Conservation (phyloP, 1,140 invertebrate genomes). For the Pygmarrhopalites habei region DNA sequence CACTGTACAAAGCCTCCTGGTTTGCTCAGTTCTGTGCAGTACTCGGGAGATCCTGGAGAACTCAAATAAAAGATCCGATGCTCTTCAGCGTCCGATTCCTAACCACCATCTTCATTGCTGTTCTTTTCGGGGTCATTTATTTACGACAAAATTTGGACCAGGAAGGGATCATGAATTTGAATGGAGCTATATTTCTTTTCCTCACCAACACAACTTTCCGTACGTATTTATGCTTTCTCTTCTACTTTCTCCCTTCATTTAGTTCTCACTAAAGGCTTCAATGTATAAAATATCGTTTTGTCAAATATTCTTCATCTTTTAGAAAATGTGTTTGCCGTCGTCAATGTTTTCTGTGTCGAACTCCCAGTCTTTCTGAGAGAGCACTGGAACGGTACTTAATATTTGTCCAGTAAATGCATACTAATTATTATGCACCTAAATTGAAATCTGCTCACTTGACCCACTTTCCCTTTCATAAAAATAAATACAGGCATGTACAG, state of each 20-base stretch:
- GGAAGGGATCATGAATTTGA: conserved; percentile 90
- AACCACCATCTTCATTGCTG: conserved; percentile 76
- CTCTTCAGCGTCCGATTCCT: conserved; percentile 78
- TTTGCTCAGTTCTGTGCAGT: conserved; percentile 79
- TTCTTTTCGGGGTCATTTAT: conserved; percentile 82
- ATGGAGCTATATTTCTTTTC: conserved; percentile 86
- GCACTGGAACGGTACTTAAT: conserved; percentile 80
- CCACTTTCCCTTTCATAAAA: too few species aligned
- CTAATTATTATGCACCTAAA: too few species aligned
- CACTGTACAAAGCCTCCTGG: conserved; percentile 76
- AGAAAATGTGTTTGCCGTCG: conserved; percentile 5
- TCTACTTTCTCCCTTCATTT: too few species aligned
- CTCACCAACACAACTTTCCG: conserved; percentile 87
- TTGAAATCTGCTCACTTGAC: too few species aligned
- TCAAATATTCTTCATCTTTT: conserved; percentile 26
- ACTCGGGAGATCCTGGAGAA: conserved; percentile 82
- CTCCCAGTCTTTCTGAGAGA: conserved; percentile 85
- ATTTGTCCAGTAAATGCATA: too few species aligned
- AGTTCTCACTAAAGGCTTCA: too few species aligned
- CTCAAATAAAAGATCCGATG: conserved; percentile 78
- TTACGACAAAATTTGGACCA: conserved; percentile 73
- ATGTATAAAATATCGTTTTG: background rate
- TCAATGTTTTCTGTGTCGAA: conserved; percentile 82
- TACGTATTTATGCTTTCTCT: too few species aligned
- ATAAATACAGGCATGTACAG: too few species aligned